Percentiles rank a stretch among this genome's conserved stretches.
phyloP scores from a whole-genome alignment of 92 coral and sea anemone species.

The Pocillopora grandis region DNA sequence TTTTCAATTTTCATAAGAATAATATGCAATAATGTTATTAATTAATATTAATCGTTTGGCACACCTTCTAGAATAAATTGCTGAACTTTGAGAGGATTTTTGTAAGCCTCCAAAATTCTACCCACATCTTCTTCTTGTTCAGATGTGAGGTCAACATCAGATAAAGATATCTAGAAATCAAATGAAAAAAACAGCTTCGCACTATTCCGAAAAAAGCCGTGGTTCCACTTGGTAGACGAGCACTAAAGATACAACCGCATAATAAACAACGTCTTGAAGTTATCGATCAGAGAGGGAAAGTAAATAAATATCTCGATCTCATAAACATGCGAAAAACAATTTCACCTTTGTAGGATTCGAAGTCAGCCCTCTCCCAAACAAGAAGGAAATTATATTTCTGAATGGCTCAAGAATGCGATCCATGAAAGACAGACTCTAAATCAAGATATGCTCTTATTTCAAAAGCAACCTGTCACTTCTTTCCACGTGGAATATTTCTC shows the following conservation, averaged over 20 bases:
- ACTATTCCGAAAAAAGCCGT: background rate
- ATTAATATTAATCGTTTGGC: too few species aligned
- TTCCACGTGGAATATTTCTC: slow-evolving; percentile 10
- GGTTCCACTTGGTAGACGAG: too few species aligned
- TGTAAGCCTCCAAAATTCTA: slow-evolving; percentile 25
- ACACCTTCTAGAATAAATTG: slow-evolving; percentile 45
- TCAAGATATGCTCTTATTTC: background rate
- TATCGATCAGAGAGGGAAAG: too few species aligned
- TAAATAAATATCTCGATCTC: too few species aligned
- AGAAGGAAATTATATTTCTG: background rate
- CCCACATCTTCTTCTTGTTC: slow-evolving; percentile 37
- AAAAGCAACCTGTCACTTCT: background rate
- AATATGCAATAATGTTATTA: too few species aligned
- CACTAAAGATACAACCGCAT: too few species aligned
- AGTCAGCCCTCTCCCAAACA: background rate
- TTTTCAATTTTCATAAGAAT: too few species aligned
- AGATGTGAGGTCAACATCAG: slow-evolving; percentile 9
- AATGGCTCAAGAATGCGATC: slow-evolving; percentile 17
- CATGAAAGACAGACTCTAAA: background rate
- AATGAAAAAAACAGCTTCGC: too few species aligned
- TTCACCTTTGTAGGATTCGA: background rate
- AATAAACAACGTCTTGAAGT: too few species aligned
- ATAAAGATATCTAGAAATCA: background rate
- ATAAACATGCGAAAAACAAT: too few species aligned
- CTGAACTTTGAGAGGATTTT: slow-evolving; percentile 27